Evolutionary conservation across 2,113 vertebrate species (phyloP), one percentile per base, ranked within the genome.

Genomic region (Ictalurus punctatus): DNA sequence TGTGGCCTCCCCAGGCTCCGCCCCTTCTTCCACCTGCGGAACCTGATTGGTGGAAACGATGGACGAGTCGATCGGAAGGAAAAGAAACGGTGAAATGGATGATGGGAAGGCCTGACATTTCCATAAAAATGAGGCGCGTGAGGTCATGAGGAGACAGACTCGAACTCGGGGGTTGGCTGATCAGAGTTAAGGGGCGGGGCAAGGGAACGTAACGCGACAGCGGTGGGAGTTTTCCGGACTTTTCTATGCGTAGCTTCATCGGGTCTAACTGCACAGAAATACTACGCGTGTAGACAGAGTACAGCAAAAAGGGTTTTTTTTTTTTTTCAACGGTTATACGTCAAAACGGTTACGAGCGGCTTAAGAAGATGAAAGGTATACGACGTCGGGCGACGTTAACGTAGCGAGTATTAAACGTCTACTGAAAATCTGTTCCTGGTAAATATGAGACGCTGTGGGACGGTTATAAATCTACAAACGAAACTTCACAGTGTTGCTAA

Each of bases 41-140:
- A 90, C 89, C 86, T 93, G 88, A 92, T 93, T 90, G 91, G 90
- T 91, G 92, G 91, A 87, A 90, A 94, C 93, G 92, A 92, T 92
- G 95, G 93, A 95, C 92, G 94, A 92, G 94, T 92, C 88, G 27
- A 94, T 95, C 95, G 95, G 82, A 85, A 56, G 63, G 84, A n/a
- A 74, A 87, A 93, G 88, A 93, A 93, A 91, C 94, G 89, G 92
- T 94, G 95, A 95, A 94, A 97, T 97, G 97, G 95, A 95, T 93
- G 94, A 97, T 95, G 95, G 93, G 93, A 93, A 93, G 91, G 88
- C 91, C 93, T 92, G 92, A 63, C 88, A 93, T 86, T 90, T 86
- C 87, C 86, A 87, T 92, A 90, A 91, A 82, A 58, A 69, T 44
- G 52, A 54, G 79, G 44, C 52, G 34, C 21, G 37, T 86, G 86